Evolutionary conservation across 2,888 invertebrate genomes (phyloP).

Genomic region (Ophion slaviceki): DNA sequence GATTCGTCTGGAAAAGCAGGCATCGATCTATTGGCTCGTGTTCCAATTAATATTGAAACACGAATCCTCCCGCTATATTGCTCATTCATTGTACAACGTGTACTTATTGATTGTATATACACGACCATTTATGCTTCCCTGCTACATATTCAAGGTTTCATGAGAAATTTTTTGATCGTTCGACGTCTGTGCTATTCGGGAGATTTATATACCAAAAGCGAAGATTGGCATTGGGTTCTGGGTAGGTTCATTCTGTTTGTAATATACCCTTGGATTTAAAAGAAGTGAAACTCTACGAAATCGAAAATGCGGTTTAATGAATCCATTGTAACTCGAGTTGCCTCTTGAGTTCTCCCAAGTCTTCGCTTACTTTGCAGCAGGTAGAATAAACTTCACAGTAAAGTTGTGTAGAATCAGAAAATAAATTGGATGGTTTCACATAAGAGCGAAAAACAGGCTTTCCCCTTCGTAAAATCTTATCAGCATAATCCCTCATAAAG

Average conservation of each 20-base stretch:
- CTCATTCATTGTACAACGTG: not conserved
- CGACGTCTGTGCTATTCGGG: not conserved
- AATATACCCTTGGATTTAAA: not conserved
- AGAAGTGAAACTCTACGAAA: conserved; percentile 18
- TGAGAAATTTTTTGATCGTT: conserved; percentile 35
- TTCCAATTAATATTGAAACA: conserved; percentile 33
- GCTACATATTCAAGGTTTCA: conserved; percentile 57
- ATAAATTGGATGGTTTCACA: conserved; percentile 15
- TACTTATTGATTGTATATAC: conserved; percentile 1
- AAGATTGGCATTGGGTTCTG: conserved; percentile 13
- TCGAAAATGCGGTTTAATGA: conserved; percentile 19
- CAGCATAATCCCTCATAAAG: not conserved
- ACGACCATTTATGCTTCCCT: conserved; percentile 52
- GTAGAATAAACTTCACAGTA: too few relatives aligned
- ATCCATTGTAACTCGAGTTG: conserved; percentile 24
- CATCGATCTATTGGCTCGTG: not conserved
- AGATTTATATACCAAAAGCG: conserved; percentile 1
- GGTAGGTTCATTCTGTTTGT: not conserved
- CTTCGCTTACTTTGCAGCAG: too few relatives aligned
- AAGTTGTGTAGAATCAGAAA: conserved; percentile 1
- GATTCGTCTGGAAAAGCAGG: too few relatives aligned
- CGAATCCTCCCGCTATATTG: not conserved
- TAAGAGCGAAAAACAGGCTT: conserved; percentile 13
- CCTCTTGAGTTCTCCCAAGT: not conserved
- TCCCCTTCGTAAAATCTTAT: conserved; percentile 3